A percentile compares a stretch with the other conserved stretches of the same genome.
These are phyloP conservation scores for Aplodontia rufa DNA, from an alignment of 2,113 vertebrate genomes.

Conservation along the genomic window DNA sequence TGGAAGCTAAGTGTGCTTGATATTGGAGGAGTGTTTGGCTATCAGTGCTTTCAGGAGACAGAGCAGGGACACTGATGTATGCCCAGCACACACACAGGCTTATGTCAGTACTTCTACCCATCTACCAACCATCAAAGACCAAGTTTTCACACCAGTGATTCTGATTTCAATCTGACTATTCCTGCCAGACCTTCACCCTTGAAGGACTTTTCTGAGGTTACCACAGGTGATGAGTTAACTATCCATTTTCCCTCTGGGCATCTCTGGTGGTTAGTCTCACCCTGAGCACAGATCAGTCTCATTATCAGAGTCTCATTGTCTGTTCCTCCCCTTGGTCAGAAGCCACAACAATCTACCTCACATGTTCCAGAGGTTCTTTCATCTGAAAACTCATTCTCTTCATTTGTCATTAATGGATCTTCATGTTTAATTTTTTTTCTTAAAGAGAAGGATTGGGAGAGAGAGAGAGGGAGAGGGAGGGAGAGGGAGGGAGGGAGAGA, in stretches of 20 bases:
- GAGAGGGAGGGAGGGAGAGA: no score
- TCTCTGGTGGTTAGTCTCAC: neutral
- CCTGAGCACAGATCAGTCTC: neutral
- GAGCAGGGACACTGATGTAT: neutral
- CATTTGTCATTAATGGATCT: neutral
- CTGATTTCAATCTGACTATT: neutral
- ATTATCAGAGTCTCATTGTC: no score
- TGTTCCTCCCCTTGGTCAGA: neutral
- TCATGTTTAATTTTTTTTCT: no score
- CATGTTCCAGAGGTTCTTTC: neutral
- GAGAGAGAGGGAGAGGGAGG: no score
- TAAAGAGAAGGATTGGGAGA: no score
- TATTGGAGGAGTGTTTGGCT: neutral
- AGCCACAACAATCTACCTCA: no score
- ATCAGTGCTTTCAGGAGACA: neutral
- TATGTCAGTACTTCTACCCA: accelerated
- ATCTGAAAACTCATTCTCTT: neutral
- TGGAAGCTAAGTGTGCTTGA: neutral
- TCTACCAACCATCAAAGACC: neutral
- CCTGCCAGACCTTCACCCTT: neutral
- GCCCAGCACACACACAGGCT: accelerated
- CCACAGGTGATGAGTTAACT: neutral
- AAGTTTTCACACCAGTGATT: neutral
- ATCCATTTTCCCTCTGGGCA: neutral
- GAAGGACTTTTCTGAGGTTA: neutral